Percentiles rank a stretch among this genome's conserved stretches.
Conservation (phyloP, 2,797 vertebrate species). For the Phrynocephalus vlangalii region DNA sequence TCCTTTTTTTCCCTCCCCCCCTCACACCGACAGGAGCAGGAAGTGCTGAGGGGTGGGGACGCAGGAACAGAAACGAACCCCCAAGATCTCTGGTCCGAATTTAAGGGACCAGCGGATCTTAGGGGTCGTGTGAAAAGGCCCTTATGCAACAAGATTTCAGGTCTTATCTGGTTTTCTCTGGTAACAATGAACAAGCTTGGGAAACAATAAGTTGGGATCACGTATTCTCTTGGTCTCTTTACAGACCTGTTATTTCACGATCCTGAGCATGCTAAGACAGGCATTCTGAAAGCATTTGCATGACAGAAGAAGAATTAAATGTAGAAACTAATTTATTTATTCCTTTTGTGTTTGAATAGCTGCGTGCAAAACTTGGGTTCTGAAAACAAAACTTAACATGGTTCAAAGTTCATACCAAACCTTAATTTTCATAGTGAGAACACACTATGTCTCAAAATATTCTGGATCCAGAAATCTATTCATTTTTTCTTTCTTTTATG, state of each 20-base stretch:
- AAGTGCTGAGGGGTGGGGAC: too few relatives aligned
- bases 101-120: too few relatives aligned
- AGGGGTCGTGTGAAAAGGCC: too few relatives aligned
- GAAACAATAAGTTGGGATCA: not conserved
- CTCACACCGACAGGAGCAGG: too few relatives aligned
- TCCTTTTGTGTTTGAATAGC: constrained; percentile 39
- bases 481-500: not conserved
- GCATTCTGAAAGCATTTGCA: constrained; percentile 54
- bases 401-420: constrained; percentile 39
- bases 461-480: constrained; percentile 8
- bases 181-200: not conserved
- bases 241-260: constrained; percentile 30
- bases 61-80: too few relatives aligned
- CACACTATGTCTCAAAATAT: not conserved
- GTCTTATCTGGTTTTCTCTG: too few relatives aligned
- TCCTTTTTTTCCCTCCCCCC: too few relatives aligned
- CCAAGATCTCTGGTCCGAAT: too few relatives aligned
- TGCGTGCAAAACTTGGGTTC: constrained; percentile 33
- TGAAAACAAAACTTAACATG: constrained; percentile 33
- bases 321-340: constrained; percentile 27
- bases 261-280: constrained; percentile 37
- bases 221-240: not conserved
- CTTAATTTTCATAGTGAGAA: constrained; percentile 27
- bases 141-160: too few relatives aligned
- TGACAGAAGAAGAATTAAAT: constrained; percentile 47